phyloP scores from a whole-genome alignment of 1,140 invertebrate genomes.

The Papilio polyxenes region DNA sequence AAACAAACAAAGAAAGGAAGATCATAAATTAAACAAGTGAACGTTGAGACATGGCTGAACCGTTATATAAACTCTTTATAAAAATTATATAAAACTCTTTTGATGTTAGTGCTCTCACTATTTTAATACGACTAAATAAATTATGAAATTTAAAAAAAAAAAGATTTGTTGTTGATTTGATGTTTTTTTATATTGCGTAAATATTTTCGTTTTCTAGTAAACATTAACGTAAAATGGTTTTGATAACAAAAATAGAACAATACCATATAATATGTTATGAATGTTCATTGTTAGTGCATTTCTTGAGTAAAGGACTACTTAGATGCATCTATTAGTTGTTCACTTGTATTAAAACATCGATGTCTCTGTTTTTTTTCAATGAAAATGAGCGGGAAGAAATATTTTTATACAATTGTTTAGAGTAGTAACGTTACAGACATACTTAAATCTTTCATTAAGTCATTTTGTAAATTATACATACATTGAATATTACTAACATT shows the following conservation, averaged over 20 bases:
- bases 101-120: background rate
- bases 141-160: slow-evolving; percentile 29
- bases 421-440: background rate
- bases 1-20: background rate
- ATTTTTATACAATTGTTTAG: no score
- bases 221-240: background rate
- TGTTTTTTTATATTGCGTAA: slow-evolving; percentile 7
- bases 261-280: slow-evolving; percentile 11
- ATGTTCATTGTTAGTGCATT: slow-evolving; percentile 12
- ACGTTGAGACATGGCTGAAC: background rate
- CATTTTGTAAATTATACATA: background rate
- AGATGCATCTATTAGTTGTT: background rate
- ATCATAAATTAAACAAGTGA: background rate
- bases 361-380: no score
- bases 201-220: slow-evolving; percentile 13
- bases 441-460: background rate
- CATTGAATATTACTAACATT: no score
- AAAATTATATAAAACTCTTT: background rate
- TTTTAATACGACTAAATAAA: slow-evolving; percentile 9
- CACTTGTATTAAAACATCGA: no score
- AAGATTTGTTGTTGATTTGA: background rate
- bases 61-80: background rate
- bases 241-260: slow-evolving; percentile 1
- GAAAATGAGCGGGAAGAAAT: no score
- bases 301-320: slow-evolving; percentile 1